Evolutionary conservation across 2,797 vertebrate genomes (phyloP), one percentile per base, ranked within the genome.

Genomic region (Euthynnus affinis): DNA sequence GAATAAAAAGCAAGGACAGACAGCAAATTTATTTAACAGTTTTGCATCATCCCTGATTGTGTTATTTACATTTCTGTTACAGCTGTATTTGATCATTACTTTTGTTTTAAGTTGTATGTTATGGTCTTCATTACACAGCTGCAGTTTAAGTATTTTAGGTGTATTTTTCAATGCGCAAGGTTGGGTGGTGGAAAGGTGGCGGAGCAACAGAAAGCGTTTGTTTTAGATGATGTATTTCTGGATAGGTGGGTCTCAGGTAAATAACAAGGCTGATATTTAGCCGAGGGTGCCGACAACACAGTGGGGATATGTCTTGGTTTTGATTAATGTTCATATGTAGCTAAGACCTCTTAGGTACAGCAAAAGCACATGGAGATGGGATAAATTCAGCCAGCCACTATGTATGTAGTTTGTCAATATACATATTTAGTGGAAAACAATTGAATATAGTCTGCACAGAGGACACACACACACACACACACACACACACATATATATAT

Each of bases 261-360:
- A 89, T 77, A 87, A 81, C 70, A 75, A 59, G 34, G 32, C 51
- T 7, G 25, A 81, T 52, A 40, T 55, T 73, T 23, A 62, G 81
- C 80, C 72, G 23, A 71, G 63, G 80, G 85, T 37, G 5, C 49
- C 40, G 25, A 72, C 48, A 37, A 58, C 74, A 34, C 81, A 79
- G 61, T 29, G 63, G 78, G 64, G 80, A 80, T 34, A 83, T 20
- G 64, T 86, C 71, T 89, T 52, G 62, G 65, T 78, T 85, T 87
- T 94, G 89, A 92, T 93, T 88, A 89, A 86, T 68, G 44, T 44
- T 69, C 48, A 42, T 61, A 85, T 75, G 83, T 51, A 74, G 79
- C 61, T 63, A 69, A 81, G 81, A 83, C 72, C 73, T 80, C 80
- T 84, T 86, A 85, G 78, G 82, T 67, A 67, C 68, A 22, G 76